Percentiles rank a stretch among this genome's conserved stretches.
Evolutionary conservation across 2,113 vertebrate genomes (phyloP).

Genomic region (Ceyx melanurus): DNA sequence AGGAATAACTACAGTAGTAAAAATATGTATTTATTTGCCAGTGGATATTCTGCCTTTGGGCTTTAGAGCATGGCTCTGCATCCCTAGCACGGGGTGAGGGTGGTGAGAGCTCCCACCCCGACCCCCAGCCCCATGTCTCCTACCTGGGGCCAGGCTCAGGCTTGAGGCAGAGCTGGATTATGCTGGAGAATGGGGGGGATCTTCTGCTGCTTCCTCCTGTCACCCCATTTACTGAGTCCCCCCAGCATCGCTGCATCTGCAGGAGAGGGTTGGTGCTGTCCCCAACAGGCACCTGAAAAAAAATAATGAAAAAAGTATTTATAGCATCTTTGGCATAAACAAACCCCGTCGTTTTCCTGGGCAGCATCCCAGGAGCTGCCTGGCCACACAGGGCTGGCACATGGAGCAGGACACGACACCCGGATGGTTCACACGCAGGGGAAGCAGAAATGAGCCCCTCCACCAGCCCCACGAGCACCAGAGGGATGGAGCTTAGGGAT

Average conservation of each 20-base stretch:
- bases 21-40: background rate
- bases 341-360: background rate
- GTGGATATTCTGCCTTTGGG: background rate
- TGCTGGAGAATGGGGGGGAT: background rate
- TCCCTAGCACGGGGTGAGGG: fast-evolving
- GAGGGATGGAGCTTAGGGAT: background rate
- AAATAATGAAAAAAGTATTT: background rate
- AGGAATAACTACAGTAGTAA: background rate
- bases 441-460: background rate
- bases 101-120: background rate
- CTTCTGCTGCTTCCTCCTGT: background rate
- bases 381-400: fast-evolving
- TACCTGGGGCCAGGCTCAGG: background rate
- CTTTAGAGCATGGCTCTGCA: background rate
- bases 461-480: background rate
- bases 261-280: background rate
- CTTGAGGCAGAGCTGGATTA: background rate
- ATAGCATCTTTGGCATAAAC: background rate
- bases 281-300: background rate
- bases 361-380: background rate
- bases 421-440: background rate
- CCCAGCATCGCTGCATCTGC: background rate
- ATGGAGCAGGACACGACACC: fast-evolving
- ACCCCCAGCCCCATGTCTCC: background rate
- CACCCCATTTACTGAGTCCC: background rate